phyloP scores from a whole-genome alignment of 2,797 vertebrate species.

The Ctenopoma kingsleyae region DNA sequence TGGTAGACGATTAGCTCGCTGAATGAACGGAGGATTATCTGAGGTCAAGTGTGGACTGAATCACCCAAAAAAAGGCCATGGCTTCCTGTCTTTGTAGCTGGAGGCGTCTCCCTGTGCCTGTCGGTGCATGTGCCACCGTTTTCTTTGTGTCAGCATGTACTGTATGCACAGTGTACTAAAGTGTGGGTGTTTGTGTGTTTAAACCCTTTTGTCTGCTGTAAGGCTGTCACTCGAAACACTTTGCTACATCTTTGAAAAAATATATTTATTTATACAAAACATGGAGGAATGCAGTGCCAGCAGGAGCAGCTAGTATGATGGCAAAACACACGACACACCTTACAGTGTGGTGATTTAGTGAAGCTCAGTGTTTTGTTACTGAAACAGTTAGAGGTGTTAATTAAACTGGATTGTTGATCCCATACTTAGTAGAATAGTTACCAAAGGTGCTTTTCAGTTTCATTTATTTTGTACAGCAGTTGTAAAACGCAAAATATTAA shows the following conservation, averaged over 20 bases:
- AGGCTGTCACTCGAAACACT: conserved; percentile 46
- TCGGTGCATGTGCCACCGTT: conserved; percentile 63
- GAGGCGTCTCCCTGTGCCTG: conserved; percentile 41
- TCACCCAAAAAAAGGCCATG: conserved; percentile 24
- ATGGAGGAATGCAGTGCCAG: background rate
- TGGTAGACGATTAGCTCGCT: conserved; percentile 45
- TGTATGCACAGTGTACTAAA: conserved; percentile 8
- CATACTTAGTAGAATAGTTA: no score
- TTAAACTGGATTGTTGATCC: no score
- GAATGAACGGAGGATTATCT: conserved; percentile 58
- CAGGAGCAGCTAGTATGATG: conserved; percentile 1
- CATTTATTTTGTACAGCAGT: no score
- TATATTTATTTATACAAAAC: conserved; percentile 18
- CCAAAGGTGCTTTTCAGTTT: no score
- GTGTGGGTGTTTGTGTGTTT: conserved; percentile 47
- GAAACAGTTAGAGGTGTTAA: no score
- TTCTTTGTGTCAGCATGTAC: conserved; percentile 68
- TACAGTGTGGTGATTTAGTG: background rate
- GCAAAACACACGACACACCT: conserved; percentile 12
- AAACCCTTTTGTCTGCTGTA: conserved; percentile 46
- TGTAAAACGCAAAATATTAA: no score
- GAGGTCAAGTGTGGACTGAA: conserved; percentile 59
- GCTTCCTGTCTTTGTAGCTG: conserved; percentile 47
- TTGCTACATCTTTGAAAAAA: conserved; percentile 33
- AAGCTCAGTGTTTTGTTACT: background rate